Conservation (phyloP, 2,888 invertebrate species). For the Sericinus montela region DNA sequence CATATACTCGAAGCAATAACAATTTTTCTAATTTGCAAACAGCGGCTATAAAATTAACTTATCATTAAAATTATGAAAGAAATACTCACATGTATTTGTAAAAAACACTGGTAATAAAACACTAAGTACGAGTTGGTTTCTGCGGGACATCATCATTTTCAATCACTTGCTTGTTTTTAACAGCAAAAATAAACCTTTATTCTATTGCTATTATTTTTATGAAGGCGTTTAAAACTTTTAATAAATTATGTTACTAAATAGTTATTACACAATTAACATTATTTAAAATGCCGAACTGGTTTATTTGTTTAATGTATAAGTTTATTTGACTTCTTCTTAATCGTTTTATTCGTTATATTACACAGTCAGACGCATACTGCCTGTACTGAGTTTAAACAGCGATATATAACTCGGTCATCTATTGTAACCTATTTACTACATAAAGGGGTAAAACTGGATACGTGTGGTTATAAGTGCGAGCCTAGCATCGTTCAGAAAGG, state of each 20-base stretch:
- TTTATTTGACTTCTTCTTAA: neutral
- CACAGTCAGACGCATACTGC: conserved; percentile 39
- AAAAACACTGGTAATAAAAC: conserved; percentile 38
- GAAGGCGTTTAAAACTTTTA: neutral
- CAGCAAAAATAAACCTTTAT: neutral
- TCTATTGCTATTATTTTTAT: conserved; percentile 14
- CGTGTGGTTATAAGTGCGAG: conserved; percentile 31
- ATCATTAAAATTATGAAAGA: too few relatives aligned
- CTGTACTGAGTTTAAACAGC: conserved; percentile 28
- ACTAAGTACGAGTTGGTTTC: conserved; percentile 31
- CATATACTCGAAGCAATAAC: too few relatives aligned
- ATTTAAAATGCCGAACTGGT: neutral
- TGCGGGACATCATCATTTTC: conserved; percentile 21
- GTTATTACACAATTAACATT: too few relatives aligned
- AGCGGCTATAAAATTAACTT: too few relatives aligned
- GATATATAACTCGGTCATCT: conserved; percentile 45
- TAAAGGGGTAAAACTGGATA: conserved; percentile 43
- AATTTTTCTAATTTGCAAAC: too few relatives aligned
- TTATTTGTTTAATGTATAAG: neutral
- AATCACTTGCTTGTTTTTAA: conserved; percentile 25
- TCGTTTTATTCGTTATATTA: conserved; percentile 30
- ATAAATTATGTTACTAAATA: too few relatives aligned
- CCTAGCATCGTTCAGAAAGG: conserved; percentile 14
- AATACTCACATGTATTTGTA: conserved; percentile 41
- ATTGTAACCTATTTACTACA: conserved; percentile 30